Percentiles rank a stretch among this genome's conserved stretches.
Evolutionary conservation across 2,113 vertebrate genomes (phyloP).

Genomic region (Grammomys dolichurus): DNA sequence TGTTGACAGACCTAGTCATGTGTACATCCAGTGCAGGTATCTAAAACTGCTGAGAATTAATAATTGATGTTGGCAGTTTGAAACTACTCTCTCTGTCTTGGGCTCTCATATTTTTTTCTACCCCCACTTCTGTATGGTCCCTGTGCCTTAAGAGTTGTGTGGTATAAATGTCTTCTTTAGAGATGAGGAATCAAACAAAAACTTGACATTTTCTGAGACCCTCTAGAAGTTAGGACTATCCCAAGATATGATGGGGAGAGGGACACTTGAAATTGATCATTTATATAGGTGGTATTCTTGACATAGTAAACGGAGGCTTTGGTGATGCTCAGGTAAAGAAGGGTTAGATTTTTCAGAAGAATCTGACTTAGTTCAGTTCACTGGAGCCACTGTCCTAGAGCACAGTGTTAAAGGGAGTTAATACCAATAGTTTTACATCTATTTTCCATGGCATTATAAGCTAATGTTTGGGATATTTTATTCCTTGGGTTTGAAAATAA

Average conservation of each 20-base stretch:
- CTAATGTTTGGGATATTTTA: not conserved
- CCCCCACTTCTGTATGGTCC: not conserved
- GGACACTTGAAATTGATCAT: not conserved
- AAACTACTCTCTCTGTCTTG: not conserved
- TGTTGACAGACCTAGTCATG: too few relatives aligned
- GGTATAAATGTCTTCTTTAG: not conserved
- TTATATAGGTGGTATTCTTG: not conserved
- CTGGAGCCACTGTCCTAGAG: not conserved
- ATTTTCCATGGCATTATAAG: not conserved
- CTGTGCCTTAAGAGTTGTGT: not conserved
- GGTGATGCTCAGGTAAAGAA: not conserved
- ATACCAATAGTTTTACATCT: not conserved
- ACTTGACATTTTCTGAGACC: not conserved
- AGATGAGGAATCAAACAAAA: too few relatives aligned
- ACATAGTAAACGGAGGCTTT: not conserved
- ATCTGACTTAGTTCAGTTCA: not conserved
- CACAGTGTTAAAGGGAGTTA: not conserved
- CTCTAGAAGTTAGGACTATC: not conserved
- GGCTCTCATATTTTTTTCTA: not conserved
- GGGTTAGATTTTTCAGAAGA: not conserved
- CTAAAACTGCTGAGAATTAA: not conserved
- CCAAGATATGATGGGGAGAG: not conserved
- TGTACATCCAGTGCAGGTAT: not conserved
- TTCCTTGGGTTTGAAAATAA: not conserved
- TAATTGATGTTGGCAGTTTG: too few relatives aligned